Base-by-base conservation (phyloP, 2,113 vertebrate genomes). In the Anoplopoma fimbria region DNA sequence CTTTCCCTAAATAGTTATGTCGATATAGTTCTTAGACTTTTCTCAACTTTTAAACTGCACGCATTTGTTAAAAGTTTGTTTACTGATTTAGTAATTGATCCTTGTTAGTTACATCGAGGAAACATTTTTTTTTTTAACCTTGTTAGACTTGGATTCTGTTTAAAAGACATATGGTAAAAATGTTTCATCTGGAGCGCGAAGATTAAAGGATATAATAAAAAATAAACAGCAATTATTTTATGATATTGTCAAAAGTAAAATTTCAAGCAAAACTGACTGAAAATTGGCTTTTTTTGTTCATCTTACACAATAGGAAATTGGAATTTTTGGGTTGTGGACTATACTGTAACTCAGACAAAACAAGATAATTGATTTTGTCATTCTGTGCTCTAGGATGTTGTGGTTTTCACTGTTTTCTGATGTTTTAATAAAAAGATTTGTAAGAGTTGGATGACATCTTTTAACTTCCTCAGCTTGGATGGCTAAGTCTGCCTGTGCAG, bases 101-200 rank as follows among this genome's bases (percentile, higher is more conserved):
- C 5, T 36, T 45, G 27, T 85, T n/a, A 21, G 55, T 60, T 70
- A 23, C 38, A 82, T 19, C 0, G 12, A 58, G 9, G 25, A 71
- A 70, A 25, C 61, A 40, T 38, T 25, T 38, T 29, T 40, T 31
- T 38, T 76, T 64, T 27, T 29, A 60, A 78, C 77, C 69, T 75
- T 25, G 12, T 67, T 38, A 58, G 51, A 78, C 61, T 69, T 82
- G 84, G 76, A 73, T 79, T 79, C 34, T 83, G 76, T 86, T 81
- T 76, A 64, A 69, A 49, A 68, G 58, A 60, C 71, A 73, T 77
- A 75, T 85, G 65, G 69, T 68, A 60, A 80, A 53, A 60, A 71
- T 36, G 51, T 19, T 68, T 45, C 2, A 45, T 21, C 13, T 12
- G 13, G 19, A 58, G 15, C 19, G 14, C 7, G 45, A 40, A 17